Evolutionary conservation across 2,113 vertebrate species (phyloP).

Genomic region (Pipra filicauda): DNA sequence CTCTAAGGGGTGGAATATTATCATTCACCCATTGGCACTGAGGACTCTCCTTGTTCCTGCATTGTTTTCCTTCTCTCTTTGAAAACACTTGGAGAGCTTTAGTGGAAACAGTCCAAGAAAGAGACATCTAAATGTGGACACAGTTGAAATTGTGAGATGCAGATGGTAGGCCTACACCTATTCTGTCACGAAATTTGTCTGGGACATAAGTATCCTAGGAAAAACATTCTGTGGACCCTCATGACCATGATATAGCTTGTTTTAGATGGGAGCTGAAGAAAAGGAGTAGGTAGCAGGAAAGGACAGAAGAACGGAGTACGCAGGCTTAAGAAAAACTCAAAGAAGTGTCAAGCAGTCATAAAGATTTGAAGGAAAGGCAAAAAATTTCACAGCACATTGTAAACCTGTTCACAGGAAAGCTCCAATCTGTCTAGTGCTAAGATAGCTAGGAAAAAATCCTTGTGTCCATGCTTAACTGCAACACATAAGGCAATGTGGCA

Average conservation of each 20-base stretch:
- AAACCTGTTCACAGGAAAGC: background rate
- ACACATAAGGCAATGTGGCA: background rate
- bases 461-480: background rate
- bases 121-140: background rate
- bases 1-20: background rate
- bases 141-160: background rate
- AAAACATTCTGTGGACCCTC: background rate
- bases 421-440: background rate
- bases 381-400: background rate
- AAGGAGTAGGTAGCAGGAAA: background rate
- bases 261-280: background rate
- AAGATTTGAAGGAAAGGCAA: background rate
- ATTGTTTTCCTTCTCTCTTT: background rate
- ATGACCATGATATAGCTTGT: background rate
- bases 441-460: background rate
- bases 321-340: background rate
- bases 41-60: background rate
- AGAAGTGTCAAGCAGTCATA: background rate
- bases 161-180: background rate
- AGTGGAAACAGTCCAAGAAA: background rate
- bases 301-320: background rate
- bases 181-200: background rate
- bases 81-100: background rate
- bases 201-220: background rate
- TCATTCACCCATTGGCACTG: background rate